phyloP scores from a whole-genome alignment of 2,797 vertebrate species.

The Sebastes ruberrimus region DNA sequence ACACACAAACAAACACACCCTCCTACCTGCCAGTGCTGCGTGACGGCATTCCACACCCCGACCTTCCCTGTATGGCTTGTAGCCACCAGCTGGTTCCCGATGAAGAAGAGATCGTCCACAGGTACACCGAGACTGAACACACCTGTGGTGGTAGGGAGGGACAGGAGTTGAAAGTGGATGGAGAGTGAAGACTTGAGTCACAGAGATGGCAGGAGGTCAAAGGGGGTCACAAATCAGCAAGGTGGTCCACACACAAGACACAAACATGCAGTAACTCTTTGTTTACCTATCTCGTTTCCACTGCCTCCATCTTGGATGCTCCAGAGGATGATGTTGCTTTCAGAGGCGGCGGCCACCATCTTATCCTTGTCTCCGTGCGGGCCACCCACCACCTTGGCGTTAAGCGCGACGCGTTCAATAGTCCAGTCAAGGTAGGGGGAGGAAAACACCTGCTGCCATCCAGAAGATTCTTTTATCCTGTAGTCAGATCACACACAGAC shows the following conservation, averaged over 20 bases:
- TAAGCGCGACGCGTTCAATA: constrained; percentile 94
- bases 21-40: constrained; percentile 96
- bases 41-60: constrained; percentile 99
- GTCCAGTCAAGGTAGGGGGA: constrained; percentile 95
- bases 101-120: constrained; percentile 97
- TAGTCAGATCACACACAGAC: background rate
- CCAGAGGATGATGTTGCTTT: constrained; percentile 96
- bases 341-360: constrained; percentile 96
- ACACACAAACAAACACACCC: background rate
- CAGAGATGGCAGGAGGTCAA: background rate
- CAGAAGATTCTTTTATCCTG: constrained; percentile 98
- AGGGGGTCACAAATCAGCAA: background rate
- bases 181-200: background rate
- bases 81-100: constrained; percentile 97
- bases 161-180: background rate
- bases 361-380: constrained; percentile 99
- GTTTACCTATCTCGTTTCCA: constrained; percentile 92
- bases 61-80: constrained; percentile 98
- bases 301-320: constrained; percentile 96
- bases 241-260: background rate
- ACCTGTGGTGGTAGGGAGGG: constrained; percentile 72
- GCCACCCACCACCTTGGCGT: constrained; percentile 96
- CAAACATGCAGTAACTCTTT: background rate
- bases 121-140: constrained; percentile 96
- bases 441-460: constrained; percentile 98